Conservation (phyloP, 2,888 invertebrate genomes). For the Synanthedon myopaeformis region DNA sequence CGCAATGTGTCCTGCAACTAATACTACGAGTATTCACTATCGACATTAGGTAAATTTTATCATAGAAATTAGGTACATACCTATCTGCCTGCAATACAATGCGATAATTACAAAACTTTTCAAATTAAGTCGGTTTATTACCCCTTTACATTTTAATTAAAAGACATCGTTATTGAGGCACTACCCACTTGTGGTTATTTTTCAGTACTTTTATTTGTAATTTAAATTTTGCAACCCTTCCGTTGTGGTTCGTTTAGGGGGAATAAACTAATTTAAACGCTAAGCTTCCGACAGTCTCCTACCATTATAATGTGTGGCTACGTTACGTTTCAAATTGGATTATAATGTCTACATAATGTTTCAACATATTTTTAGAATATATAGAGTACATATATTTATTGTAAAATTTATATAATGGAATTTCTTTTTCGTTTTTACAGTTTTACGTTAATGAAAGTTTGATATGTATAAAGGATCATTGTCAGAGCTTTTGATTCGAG, state of each 20-base stretch:
- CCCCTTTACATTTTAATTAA: conserved; percentile 65
- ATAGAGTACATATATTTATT: no score
- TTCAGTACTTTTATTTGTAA: conserved; percentile 71
- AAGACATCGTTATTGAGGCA: conserved; percentile 65
- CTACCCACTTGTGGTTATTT: conserved; percentile 67
- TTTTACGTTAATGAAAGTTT: no score
- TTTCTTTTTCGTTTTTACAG: no score
- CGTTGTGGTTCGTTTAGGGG: conserved; percentile 54
- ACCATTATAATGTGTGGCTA: conserved; percentile 57
- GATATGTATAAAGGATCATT: no score
- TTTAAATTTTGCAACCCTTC: conserved; percentile 69
- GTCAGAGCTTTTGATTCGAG: no score
- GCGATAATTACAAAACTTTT: conserved; percentile 21
- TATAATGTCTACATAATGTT: conserved; percentile 12
- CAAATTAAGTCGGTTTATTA: conserved; percentile 61
- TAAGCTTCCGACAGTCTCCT: conserved; percentile 61
- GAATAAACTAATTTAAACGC: conserved; percentile 69
- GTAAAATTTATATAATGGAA: no score
- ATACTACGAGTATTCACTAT: no score
- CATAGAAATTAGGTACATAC: no score
- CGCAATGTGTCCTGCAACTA: no score
- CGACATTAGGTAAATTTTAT: no score
- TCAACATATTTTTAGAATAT: no score
- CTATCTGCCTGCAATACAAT: no score
- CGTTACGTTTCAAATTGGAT: conserved; percentile 58